Evolutionary conservation across 2,888 invertebrate species (phyloP), one percentile per base, ranked within the genome.

Genomic region (Ectemnius continuus): DNA sequence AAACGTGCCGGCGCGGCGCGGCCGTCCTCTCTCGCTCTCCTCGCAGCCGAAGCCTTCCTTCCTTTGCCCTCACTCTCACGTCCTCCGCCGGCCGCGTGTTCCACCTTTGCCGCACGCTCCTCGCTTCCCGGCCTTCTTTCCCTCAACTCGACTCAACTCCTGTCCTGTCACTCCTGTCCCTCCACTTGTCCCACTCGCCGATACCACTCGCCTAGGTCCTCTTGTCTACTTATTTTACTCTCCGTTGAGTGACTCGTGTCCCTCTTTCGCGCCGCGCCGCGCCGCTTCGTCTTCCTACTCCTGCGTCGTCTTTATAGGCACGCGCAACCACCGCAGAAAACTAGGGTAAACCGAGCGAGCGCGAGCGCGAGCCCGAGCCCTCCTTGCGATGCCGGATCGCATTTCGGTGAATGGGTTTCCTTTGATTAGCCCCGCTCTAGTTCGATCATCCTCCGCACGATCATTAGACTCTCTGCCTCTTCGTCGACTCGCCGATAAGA

Each of bases 1-100:
- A 80, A 76, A 78, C 82, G 73, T 36, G 36, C 36, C 36, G 36
- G 65, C 62, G 58, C n/a, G n/a, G n/a, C n/a, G n/a, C n/a, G n/a
- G n/a, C n/a, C n/a, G 66, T 26, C 18, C 65, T 78, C 58, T 75
- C 64, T 73, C 52, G 61, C 67, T 61, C 60, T 62, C 62, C 58
- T 60, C 56, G 56, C n/a, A n/a, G n/a, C 63, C 36, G 60, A 59
- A 47, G 46, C 67, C 67, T 58, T 59, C 70, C 61, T 61, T 48
- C 60, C 65, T 74, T 61, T 72, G 47, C n/a, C 26, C 63, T 47
- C 23, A 26, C 63, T 52, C 52, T 63, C 23, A 18, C 52, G 14
- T 36, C 36, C 6, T 36, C 36, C 36, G 11, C 36, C 36, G 36
- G 11, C 36, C 36, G 36, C 36, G 36, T 36, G 8, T 23, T 63